Evolutionary conservation across 2,113 vertebrate genomes (phyloP).

Genomic region (Morphnarchus princeps): DNA sequence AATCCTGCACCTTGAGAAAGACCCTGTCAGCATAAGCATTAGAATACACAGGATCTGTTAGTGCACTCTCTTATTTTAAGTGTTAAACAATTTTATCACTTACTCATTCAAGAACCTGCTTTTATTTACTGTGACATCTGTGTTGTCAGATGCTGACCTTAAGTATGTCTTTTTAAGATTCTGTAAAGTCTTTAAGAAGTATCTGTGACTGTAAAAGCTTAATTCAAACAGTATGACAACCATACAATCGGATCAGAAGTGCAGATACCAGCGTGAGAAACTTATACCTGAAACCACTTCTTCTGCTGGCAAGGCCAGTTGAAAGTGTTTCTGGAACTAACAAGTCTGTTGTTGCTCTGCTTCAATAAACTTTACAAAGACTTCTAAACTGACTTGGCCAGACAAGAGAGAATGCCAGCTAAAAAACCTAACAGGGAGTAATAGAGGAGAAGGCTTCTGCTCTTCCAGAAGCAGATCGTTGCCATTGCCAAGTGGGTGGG

Average conservation of each 20-base stretch:
- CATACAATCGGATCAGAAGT: neutral
- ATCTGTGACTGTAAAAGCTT: neutral
- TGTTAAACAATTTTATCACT: neutral
- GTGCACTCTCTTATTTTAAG: neutral
- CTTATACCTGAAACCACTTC: rapidly evolving
- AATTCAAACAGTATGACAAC: neutral
- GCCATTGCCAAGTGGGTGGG: neutral
- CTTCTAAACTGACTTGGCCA: neutral
- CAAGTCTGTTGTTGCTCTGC: neutral
- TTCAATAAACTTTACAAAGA: neutral
- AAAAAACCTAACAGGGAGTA: neutral
- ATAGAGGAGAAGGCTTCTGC: neutral
- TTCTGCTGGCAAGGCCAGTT: neutral
- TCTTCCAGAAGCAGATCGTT: neutral
- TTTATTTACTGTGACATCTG: neutral
- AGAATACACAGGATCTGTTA: neutral
- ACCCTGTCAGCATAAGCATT: neutral
- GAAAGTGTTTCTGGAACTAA: neutral
- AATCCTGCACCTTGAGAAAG: neutral
- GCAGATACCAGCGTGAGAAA: neutral
- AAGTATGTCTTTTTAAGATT: neutral
- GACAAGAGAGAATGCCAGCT: neutral
- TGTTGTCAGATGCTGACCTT: neutral
- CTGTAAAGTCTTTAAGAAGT: neutral
- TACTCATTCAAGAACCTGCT: neutral